A percentile compares a stretch with the other conserved stretches of the same genome.
Evolutionary conservation across 2,113 vertebrate genomes (phyloP).

Genomic region (Reinhardtius hippoglossoides): DNA sequence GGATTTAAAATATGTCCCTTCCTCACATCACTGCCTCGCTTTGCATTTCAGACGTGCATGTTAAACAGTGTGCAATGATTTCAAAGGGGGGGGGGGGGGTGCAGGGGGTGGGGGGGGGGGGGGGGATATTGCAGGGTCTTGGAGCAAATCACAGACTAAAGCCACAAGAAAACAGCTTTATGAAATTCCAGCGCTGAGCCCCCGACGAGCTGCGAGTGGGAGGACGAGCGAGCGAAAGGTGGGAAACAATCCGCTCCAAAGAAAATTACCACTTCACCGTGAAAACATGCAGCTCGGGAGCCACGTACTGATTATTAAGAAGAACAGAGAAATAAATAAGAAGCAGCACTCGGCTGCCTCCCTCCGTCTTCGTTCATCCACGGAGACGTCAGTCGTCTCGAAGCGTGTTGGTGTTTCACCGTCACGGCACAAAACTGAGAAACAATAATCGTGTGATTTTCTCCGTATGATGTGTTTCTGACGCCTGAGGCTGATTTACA

Average conservation of each 20-base stretch:
- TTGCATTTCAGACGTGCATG: constrained; percentile 11
- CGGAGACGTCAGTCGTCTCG: too few species aligned
- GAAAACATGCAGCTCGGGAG: constrained; percentile 53
- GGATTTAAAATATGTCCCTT: constrained; percentile 6
- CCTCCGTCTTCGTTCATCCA: constrained; percentile 43
- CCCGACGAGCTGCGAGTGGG: constrained; percentile 51
- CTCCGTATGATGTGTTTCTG: constrained; percentile 58
- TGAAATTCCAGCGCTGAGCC: constrained; percentile 2
- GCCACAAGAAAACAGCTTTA: constrained; percentile 61
- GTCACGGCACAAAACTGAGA: background rate
- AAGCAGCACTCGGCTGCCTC: constrained; percentile 12
- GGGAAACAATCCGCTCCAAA: constrained; percentile 58
- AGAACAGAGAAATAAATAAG: constrained; percentile 50
- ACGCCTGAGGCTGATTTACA: constrained; percentile 28
- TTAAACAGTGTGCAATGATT: constrained; percentile 35
- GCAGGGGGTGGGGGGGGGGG: background rate
- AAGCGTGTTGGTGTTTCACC: constrained; percentile 34
- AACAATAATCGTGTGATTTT: background rate
- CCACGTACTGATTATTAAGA: constrained; percentile 20
- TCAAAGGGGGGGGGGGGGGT: constrained; percentile 6
- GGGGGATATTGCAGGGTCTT: constrained; percentile 55
- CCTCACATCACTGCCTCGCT: constrained; percentile 2
- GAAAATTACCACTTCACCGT: constrained; percentile 62
- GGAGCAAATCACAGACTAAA: constrained; percentile 51
- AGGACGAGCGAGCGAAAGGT: constrained; percentile 59